Evolutionary conservation across 2,888 invertebrate species (phyloP).

Genomic region (Herminia tarsipennalis): DNA sequence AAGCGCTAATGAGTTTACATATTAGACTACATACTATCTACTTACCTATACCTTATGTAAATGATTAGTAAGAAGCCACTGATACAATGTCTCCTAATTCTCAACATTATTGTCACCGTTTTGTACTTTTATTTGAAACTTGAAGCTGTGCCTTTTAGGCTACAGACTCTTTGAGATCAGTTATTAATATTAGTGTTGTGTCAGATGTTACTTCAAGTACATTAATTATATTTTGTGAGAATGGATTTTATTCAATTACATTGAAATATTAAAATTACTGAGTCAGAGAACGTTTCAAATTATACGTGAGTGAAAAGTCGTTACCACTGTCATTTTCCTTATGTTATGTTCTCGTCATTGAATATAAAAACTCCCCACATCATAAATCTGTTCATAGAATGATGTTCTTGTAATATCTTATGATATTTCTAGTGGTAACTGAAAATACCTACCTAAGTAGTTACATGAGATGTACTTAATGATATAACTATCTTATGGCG

Average conservation of each 20-base stretch:
- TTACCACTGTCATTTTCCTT: too few species aligned
- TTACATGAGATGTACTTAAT: too few species aligned
- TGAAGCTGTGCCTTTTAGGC: constrained; percentile 23
- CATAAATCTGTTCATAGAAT: too few species aligned
- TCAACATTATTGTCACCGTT: constrained; percentile 11
- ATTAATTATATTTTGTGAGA: constrained; percentile 1
- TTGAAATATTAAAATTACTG: constrained; percentile 1
- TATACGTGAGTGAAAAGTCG: not conserved
- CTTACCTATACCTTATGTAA: not conserved
- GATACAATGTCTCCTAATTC: constrained; percentile 17
- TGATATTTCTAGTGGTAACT: too few species aligned
- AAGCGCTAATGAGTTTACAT: too few species aligned
- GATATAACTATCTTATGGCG: too few species aligned
- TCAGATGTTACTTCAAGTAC: not conserved
- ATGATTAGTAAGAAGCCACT: constrained; percentile 12
- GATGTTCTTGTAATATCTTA: too few species aligned
- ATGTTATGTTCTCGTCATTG: too few species aligned
- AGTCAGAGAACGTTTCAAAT: too few species aligned
- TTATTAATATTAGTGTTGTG: constrained; percentile 4
- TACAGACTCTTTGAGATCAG: constrained; percentile 35
- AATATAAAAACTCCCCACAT: too few species aligned
- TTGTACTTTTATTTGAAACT: constrained; percentile 35
- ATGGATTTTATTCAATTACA: constrained; percentile 5
- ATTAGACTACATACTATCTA: too few species aligned
- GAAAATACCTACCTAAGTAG: too few species aligned